Conservation (phyloP, 1,140 invertebrate genomes). For the Brachionus paranguensis region DNA sequence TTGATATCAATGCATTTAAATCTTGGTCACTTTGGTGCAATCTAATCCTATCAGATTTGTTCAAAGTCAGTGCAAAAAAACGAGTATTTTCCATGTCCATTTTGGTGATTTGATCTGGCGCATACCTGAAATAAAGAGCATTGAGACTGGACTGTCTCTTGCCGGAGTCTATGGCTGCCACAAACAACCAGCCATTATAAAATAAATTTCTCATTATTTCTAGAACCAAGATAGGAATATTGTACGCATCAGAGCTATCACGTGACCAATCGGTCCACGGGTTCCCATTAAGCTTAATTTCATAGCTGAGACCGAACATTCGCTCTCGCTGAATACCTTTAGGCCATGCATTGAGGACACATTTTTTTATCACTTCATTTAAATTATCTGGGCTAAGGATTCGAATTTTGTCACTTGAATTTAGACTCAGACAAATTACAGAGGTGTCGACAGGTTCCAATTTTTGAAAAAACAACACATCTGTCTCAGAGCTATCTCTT, state of each 20-base stretch:
- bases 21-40: background rate
- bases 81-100: background rate
- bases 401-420: background rate
- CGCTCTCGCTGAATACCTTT: background rate
- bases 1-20: background rate
- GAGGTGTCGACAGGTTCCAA: background rate
- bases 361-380: background rate
- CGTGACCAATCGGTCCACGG: background rate
- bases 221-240: background rate
- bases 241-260: background rate
- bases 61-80: background rate
- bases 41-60: background rate
- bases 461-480: slow-evolving; percentile 15
- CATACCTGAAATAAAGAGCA: slow-evolving; percentile 1
- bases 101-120: background rate
- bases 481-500: background rate
- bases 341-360: background rate
- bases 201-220: slow-evolving; percentile 6
- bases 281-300: slow-evolving; percentile 7
- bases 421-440: slow-evolving; percentile 2
- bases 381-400: background rate
- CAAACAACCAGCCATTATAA: background rate
- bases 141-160: background rate
- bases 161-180: background rate
- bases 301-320: background rate